A percentile compares a stretch with the other conserved stretches of the same genome.
Evolutionary conservation across 2,888 invertebrate genomes (phyloP).

Genomic region (Agapostemon virescens): DNA sequence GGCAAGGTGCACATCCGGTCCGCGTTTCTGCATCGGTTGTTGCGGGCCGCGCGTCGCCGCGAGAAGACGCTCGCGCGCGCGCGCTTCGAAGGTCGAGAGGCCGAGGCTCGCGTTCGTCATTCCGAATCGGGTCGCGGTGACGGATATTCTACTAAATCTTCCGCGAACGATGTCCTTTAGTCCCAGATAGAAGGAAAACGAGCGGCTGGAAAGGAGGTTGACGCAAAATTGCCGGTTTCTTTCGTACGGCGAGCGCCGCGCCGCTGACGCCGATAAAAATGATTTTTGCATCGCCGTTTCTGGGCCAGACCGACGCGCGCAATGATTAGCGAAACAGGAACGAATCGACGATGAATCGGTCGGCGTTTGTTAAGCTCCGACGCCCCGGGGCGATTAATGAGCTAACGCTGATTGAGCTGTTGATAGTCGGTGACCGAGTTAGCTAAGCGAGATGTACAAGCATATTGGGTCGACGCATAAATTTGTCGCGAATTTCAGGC

Average conservation of each 20-base stretch:
- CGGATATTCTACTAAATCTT: constrained; percentile 63
- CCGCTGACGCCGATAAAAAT: constrained; percentile 47
- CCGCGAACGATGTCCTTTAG: constrained; percentile 61
- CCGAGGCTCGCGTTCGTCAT: constrained; percentile 53
- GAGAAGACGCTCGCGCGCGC: background rate
- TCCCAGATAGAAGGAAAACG: constrained; percentile 66
- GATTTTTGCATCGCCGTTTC: constrained; percentile 53
- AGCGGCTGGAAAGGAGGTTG: constrained; percentile 67
- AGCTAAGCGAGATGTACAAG: background rate
- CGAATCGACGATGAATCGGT: constrained; percentile 20
- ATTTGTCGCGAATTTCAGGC: background rate
- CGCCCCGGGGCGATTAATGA: background rate
- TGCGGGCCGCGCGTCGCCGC: constrained; percentile 3
- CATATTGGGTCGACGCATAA: background rate
- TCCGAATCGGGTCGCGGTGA: constrained; percentile 64
- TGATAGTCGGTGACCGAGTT: constrained; percentile 3
- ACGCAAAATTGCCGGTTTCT: constrained; percentile 60
- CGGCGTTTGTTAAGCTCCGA: background rate
- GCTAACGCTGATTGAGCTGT: constrained; percentile 3
- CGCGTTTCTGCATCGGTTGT: background rate
- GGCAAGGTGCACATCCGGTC: constrained; percentile 45
- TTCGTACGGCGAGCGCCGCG: constrained; percentile 11
- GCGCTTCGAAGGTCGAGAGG: constrained; percentile 56
- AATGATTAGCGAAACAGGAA: constrained; percentile 8
- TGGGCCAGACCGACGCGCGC: constrained; percentile 45